These are phyloP conservation scores for Aviceda subcristata DNA, from an alignment of 2,113 vertebrate genomes.

Conservation along the genomic window DNA sequence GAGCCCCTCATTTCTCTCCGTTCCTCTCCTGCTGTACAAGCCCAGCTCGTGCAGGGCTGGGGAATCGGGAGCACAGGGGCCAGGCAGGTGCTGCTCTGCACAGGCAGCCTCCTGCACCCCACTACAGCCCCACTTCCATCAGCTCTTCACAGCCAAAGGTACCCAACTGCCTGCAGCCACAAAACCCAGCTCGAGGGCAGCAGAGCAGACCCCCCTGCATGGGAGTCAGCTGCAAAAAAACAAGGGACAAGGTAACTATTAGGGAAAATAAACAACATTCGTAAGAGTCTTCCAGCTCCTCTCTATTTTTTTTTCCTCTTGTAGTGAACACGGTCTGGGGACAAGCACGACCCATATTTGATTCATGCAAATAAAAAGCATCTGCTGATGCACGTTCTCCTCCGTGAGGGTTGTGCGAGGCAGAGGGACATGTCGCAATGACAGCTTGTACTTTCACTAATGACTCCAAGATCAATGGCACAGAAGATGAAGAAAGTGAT, in stretches of 20 bases:
- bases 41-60: neutral
- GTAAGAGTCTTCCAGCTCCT: neutral
- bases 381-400: neutral
- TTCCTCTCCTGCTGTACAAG: neutral
- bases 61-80: neutral
- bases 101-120: neutral
- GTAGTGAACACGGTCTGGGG: neutral
- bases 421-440: neutral
- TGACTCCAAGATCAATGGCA: conserved; percentile 28
- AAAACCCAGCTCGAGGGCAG: accelerated
- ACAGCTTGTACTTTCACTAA: neutral
- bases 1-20: neutral
- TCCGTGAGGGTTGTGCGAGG: neutral
- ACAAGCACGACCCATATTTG: neutral
- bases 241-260: neutral
- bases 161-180: neutral
- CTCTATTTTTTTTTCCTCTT: accelerated
- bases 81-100: neutral
- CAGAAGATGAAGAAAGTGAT: conserved; percentile 7
- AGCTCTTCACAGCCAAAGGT: neutral
- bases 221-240: neutral
- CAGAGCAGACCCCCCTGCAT: neutral
- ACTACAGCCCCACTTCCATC: neutral
- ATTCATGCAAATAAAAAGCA: accelerated
- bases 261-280: neutral